These are phyloP conservation scores for Gavia stellata DNA, from an alignment of 2,113 vertebrate species.

Conservation along the genomic window DNA sequence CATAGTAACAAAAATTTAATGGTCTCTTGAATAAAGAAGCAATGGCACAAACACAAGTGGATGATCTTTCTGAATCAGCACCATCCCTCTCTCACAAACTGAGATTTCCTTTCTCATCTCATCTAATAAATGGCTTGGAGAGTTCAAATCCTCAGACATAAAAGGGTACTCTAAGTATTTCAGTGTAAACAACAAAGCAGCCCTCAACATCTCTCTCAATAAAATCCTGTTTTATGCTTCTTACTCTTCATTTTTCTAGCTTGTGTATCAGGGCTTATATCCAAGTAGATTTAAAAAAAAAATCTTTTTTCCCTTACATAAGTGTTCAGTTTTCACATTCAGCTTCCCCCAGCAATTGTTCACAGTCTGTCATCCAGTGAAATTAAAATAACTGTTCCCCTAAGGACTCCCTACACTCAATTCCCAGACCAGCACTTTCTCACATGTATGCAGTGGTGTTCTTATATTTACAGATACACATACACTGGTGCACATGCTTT, in stretches of 20 bases:
- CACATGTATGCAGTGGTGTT: background rate
- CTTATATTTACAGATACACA: background rate
- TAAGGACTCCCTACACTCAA: background rate
- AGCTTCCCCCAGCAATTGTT: background rate
- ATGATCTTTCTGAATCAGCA: background rate
- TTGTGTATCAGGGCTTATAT: background rate
- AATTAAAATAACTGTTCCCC: background rate
- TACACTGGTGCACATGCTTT: background rate
- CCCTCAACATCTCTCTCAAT: background rate
- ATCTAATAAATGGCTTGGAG: background rate
- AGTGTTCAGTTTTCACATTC: background rate
- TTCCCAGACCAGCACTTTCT: background rate
- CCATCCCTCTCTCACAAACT: background rate
- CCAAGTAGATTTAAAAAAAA: background rate
- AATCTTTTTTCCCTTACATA: background rate
- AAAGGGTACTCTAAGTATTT: background rate
- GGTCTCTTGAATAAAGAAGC: background rate
- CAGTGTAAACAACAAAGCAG: background rate
- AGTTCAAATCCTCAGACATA: background rate
- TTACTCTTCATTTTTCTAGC: conserved; percentile 3
- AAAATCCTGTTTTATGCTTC: conserved; percentile 31
- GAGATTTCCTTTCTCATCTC: background rate
- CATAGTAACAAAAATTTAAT: background rate
- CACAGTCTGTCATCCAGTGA: background rate
- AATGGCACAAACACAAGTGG: background rate